Conservation (phyloP, 1,140 invertebrate species). For the Prorops nasuta region DNA sequence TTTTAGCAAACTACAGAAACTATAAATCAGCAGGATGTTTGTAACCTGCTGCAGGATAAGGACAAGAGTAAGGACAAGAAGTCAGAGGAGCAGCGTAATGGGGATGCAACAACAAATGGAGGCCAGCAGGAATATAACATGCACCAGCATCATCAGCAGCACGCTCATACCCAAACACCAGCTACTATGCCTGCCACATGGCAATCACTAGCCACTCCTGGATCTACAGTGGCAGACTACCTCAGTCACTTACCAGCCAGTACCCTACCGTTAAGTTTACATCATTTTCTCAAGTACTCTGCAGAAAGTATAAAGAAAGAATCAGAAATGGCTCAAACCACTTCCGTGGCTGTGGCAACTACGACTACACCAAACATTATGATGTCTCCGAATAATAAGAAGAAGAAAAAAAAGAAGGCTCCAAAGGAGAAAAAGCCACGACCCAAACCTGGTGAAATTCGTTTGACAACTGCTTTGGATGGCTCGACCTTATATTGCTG, state of each 20-base stretch:
- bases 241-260: conserved; percentile 72
- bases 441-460: conserved; percentile 79
- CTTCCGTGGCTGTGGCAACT: conserved; percentile 58
- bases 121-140: conserved; percentile 52
- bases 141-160: conserved; percentile 55
- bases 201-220: conserved; percentile 74
- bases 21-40: conserved; percentile 53
- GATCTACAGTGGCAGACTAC: conserved; percentile 79
- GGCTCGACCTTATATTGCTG: conserved; percentile 82
- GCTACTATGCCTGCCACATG: conserved; percentile 61
- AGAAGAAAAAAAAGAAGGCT: conserved; percentile 81
- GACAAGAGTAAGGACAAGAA: conserved; percentile 53
- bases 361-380: conserved; percentile 54
- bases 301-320: conserved; percentile 76
- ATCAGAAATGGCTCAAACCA: conserved; percentile 62
- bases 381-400: conserved; percentile 63
- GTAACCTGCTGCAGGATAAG: conserved; percentile 53
- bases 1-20: conserved; percentile 42
- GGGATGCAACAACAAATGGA: conserved; percentile 41
- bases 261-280: conserved; percentile 73
- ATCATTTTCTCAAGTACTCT: conserved; percentile 82
- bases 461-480: conserved; percentile 76
- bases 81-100: conserved; percentile 40
- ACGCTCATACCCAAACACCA: conserved; percentile 55
- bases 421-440: conserved; percentile 77